A percentile compares a stretch with the other conserved stretches of the same genome.
These are phyloP conservation scores for Montipora capricornis DNA, from an alignment of 64 coral and sea anemone genomes.

Conservation along the genomic window DNA sequence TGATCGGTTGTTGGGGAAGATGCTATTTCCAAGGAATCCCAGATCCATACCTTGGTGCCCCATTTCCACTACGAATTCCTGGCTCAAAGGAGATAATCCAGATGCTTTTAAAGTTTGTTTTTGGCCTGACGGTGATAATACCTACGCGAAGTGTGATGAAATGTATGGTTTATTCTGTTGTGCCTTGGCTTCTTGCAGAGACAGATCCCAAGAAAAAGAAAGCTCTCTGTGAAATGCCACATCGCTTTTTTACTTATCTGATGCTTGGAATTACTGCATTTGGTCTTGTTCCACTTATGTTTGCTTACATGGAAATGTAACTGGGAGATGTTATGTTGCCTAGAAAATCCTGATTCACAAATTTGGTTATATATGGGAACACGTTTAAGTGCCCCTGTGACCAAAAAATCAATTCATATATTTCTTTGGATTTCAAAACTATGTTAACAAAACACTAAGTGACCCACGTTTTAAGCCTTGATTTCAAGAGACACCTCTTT, in stretches of 20 bases:
- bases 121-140: conserved; percentile 76
- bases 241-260: conserved; percentile 84
- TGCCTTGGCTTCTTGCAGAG: conserved; percentile 75
- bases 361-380: too few species aligned
- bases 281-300: conserved; percentile 65
- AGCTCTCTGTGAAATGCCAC: conserved; percentile 76
- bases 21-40: conserved; percentile 53
- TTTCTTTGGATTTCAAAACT: too few species aligned
- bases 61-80: conserved; percentile 66
- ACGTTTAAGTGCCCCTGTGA: too few species aligned
- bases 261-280: conserved; percentile 70
- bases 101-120: conserved; percentile 80
- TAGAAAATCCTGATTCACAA: too few species aligned
- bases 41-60: conserved; percentile 77
- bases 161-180: conserved; percentile 58
- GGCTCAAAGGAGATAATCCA: conserved; percentile 63
- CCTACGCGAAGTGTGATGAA: conserved; percentile 77
- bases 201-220: conserved; percentile 67
- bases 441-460: too few species aligned
- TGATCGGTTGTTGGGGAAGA: conserved; percentile 75
- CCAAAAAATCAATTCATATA: too few species aligned
- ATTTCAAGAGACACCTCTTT: too few species aligned
- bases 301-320: conserved; percentile 79
- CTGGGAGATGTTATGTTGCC: not conserved
- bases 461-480: too few species aligned